Base-by-base conservation (phyloP, 2,888 invertebrate genomes). In the Drosophila tripunctata region DNA sequence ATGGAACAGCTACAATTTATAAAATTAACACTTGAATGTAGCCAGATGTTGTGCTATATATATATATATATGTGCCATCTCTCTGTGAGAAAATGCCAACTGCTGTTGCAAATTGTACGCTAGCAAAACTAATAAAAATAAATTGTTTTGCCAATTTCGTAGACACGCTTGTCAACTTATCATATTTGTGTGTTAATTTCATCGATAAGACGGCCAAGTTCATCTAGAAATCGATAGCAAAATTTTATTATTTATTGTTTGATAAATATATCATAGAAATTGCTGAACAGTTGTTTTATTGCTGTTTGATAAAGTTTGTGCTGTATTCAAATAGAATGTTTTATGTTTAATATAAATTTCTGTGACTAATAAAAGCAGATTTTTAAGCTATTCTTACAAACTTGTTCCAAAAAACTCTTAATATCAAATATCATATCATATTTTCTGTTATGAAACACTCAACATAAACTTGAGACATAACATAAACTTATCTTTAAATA, bases 1-100 rank as follows among this genome's bases (percentile, higher is more conserved):
- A 75, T 67, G 71, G 67, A 54, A 40, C 36, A 35, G n/a, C 55
- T 57, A 48, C 54, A 76, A 74, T 40, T 68, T 67, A 65, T 50
- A 70, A 71, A 62, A 64, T 78, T 67, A 78, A 85, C 73, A 82
- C 80, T 67, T 79, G 74, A 81, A 76, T 74, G 80, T 50, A 60
- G 48, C 48, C 86, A 81, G 86, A 86, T 81, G 83, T 68, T 63
- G 40, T 19, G n/a, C 22, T 38, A 8, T n/a, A n/a, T n/a, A n/a
- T n/a, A n/a, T 10, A 4, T 27, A 8, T 10, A 10, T 10, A 27
- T 27, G 27, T n/a, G n/a, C n/a, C n/a, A n/a, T n/a, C n/a, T n/a
- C n/a, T n/a, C n/a, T 45, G 68, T 73, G 57, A 50, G 47, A 43
- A 36, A 45, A 31, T 35, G 27, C 68, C 52, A 70, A 61, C 41